A percentile compares a stretch with the other conserved stretches of the same genome.
Evolutionary conservation across 2,888 invertebrate genomes (phyloP).

Genomic region (Lydus trimaculatus): DNA sequence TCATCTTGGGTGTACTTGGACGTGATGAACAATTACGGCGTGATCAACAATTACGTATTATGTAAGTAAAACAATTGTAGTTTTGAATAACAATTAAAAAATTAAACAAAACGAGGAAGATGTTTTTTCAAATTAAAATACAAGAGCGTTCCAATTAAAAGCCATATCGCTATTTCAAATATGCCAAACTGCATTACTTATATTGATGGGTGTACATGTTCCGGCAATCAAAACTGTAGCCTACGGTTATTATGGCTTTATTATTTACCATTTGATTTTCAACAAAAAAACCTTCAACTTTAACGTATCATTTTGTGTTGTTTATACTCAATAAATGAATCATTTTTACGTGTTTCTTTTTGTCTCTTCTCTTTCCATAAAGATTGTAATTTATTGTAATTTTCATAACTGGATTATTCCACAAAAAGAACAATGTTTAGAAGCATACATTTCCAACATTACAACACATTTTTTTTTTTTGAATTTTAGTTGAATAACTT

Average conservation of each 20-base stretch:
- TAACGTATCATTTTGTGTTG: neutral
- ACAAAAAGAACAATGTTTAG: no score
- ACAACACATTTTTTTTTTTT: no score
- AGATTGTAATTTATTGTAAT: neutral
- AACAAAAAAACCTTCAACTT: neutral
- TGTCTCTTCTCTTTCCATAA: neutral
- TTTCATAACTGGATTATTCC: neutral
- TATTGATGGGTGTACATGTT: no score
- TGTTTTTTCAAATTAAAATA: no score
- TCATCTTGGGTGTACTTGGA: constrained; percentile 64
- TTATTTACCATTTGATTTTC: neutral
- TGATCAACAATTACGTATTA: constrained; percentile 63
- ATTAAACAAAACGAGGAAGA: no score
- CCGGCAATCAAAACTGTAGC: neutral
- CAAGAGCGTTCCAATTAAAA: no score
- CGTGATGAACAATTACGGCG: constrained; percentile 64
- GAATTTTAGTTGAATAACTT: no score
- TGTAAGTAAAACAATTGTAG: constrained; percentile 59
- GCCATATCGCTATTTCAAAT: no score
- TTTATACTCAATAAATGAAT: neutral
- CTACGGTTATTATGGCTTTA: neutral
- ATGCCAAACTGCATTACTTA: no score
- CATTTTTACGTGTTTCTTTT: neutral
- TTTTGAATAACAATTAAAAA: no score
- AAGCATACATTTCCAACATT: no score